phyloP scores from a whole-genome alignment of 2,888 invertebrate genomes.

The Nomada ruficornis region DNA sequence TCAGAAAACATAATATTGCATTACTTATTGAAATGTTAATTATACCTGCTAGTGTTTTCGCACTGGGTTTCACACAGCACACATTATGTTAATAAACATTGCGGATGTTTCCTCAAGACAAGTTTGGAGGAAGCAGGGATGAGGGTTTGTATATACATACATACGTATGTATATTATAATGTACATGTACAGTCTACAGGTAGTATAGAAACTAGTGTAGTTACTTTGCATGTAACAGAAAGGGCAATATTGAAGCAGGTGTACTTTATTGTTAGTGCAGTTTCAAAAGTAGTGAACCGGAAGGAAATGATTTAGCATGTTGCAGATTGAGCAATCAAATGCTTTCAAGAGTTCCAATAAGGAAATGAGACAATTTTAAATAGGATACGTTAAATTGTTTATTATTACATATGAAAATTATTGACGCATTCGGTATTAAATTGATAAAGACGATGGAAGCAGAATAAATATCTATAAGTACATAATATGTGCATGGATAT shows the following conservation, averaged over 20 bases:
- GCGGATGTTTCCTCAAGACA: not conserved
- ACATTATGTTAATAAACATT: not conserved
- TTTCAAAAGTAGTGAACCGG: not conserved
- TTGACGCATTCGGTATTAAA: no score
- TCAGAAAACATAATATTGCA: no score
- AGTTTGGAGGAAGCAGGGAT: not conserved
- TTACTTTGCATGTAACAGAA: not conserved
- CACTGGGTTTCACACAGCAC: not conserved
- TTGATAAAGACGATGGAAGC: no score
- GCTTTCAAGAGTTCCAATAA: not conserved
- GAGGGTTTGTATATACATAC: not conserved
- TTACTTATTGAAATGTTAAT: not conserved
- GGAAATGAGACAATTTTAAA: no score
- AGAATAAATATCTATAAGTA: no score
- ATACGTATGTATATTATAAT: not conserved
- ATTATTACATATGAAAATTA: no score
- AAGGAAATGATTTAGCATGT: not conserved
- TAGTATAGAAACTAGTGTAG: not conserved
- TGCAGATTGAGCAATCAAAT: not conserved
- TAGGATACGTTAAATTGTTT: no score
- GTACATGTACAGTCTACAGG: not conserved
- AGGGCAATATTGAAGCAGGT: conserved; percentile 10
- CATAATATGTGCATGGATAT: no score
- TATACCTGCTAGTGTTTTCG: not conserved
- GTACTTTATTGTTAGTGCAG: not conserved